A percentile compares a stretch with the other conserved stretches of the same genome.
phyloP scores from a whole-genome alignment of 2,888 invertebrate genomes.

The Amblyjoppa fuscipennis region DNA sequence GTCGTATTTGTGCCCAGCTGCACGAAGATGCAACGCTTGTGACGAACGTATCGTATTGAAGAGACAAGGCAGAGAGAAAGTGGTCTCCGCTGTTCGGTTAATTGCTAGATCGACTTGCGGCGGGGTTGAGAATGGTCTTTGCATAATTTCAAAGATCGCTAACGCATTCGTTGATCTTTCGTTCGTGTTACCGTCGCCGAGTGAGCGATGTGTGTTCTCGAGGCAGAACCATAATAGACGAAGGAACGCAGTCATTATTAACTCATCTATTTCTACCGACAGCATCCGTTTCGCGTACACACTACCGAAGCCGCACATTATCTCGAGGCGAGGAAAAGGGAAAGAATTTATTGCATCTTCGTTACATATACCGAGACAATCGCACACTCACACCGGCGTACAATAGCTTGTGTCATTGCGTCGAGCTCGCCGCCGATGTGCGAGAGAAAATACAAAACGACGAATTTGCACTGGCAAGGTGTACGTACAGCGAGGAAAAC shows the following conservation, averaged over 20 bases:
- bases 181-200: not conserved
- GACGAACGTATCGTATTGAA: not conserved
- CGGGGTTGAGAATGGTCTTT: not conserved
- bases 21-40: not conserved
- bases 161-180: constrained; percentile 2
- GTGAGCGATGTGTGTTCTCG: not conserved
- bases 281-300: not conserved
- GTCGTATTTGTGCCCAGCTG: not conserved
- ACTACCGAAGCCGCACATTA: not conserved
- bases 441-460: not conserved
- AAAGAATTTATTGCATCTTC: not conserved
- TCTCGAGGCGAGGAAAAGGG: not conserved
- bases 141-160: constrained; percentile 40
- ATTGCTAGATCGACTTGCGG: constrained; percentile 27
- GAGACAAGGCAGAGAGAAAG: not conserved
- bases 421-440: not conserved
- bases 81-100: not conserved
- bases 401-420: not conserved
- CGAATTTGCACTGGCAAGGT: not conserved
- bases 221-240: constrained; percentile 9
- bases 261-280: constrained; percentile 30
- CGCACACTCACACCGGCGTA: not conserved
- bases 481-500: not conserved
- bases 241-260: constrained; percentile 16
- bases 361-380: not conserved